Percentiles rank a stretch among this genome's conserved stretches.
phyloP scores from a whole-genome alignment of 2,113 vertebrate genomes.

The Trochalopteron elliotii region DNA sequence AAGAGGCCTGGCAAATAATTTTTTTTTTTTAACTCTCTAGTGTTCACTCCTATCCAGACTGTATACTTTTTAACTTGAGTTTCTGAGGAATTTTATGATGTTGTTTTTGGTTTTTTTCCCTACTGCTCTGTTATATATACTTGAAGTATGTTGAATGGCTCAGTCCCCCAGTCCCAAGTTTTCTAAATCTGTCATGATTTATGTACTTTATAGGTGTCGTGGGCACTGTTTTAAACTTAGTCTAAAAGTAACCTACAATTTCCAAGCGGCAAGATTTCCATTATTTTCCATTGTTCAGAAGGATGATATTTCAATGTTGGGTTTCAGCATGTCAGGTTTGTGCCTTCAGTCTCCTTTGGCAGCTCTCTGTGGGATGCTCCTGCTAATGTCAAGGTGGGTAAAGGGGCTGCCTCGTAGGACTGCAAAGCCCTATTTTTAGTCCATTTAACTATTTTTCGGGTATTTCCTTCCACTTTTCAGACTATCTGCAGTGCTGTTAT shows the following conservation, averaged over 20 bases:
- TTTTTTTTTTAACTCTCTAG: background rate
- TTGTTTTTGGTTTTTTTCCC: background rate
- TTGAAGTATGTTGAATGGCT: background rate
- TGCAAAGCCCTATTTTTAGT: background rate
- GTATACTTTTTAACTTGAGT: background rate
- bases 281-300: background rate
- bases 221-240: background rate
- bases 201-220: background rate
- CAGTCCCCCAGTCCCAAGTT: background rate
- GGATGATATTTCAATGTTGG: background rate
- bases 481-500: background rate
- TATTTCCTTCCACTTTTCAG: background rate
- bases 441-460: background rate
- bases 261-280: background rate
- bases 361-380: background rate
- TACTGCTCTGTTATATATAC: background rate
- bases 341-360: background rate
- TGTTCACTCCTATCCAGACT: background rate
- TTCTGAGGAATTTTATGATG: background rate
- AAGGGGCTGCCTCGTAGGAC: background rate
- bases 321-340: background rate
- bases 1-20: background rate
- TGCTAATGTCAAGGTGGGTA: background rate
- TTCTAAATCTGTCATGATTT: background rate
- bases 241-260: background rate